Base-by-base conservation (phyloP, 30 jellyfish, hydroid and myxozoan species). In the Chrysaora quinquecirrha region DNA sequence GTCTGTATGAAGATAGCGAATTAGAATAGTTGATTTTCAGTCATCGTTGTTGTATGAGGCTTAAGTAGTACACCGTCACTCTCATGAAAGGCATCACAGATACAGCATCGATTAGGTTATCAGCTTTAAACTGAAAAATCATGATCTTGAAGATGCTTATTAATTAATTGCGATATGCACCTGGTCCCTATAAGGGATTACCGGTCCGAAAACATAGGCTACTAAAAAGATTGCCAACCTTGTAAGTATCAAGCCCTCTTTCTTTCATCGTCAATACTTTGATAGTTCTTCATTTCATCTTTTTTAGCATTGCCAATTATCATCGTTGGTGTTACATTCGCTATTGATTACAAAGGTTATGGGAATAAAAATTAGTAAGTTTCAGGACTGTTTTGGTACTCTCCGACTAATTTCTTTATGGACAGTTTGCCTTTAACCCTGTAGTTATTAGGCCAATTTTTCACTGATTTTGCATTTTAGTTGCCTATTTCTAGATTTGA, bases 251-350 rank as follows among this genome's bases (percentile, higher is more conserved):
- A 43, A 43, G 9, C 9, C 9, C 16, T 43, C 58, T 43, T 9
- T 43, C 16, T 6, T 43, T 16, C 58, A 16, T 16, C 16, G 9
- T 43, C 16, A 43, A 6, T 6, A 6, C 16, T 43, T 43, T 43
- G 58, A 43, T 6, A 6, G 16, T 43, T 43, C 16, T 9, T 43
- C 58, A 43, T 9, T 43, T 43, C 16, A 6, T 43, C 62, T 75
- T 18, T 27, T 63, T 0, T 34, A 87, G 96, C 58, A 0, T 20
- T 87, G 16, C 96, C 96, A 1, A 18, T 87, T 50, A 30, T 87
- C 19, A 19, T 87, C 52, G 78, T 87, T 54, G 82, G 78, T 9
- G 54, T 78, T 34, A 87, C 87, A 3, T 71, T 83, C 12, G 66
- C 62, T 30, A 68, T 79, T 27, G 96, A 78, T 48, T 34, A 23